phyloP scores from a whole-genome alignment of 2,113 vertebrate species.

The Proteles cristata region DNA sequence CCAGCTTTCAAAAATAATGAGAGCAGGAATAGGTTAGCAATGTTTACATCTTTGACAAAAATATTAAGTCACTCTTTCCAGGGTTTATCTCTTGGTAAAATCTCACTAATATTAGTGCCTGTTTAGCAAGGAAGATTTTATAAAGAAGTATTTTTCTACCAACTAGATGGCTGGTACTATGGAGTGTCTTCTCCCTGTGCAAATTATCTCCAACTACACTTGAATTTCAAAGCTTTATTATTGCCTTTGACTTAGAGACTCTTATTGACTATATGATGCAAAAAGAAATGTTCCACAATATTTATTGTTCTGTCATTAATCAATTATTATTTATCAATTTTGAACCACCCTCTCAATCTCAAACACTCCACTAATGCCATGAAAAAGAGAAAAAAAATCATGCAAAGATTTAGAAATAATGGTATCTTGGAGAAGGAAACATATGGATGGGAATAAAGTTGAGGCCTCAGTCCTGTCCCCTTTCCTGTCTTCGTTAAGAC shows the following conservation, averaged over 20 bases:
- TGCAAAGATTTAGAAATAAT: background rate
- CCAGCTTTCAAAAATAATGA: background rate
- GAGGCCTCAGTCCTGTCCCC: background rate
- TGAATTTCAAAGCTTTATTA: background rate
- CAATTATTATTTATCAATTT: slow-evolving; percentile 8
- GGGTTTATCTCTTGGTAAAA: background rate
- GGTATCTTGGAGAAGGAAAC: background rate
- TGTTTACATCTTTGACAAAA: background rate
- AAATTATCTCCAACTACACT: background rate
- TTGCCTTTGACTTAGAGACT: background rate
- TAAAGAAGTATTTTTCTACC: background rate
- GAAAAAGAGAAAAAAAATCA: background rate
- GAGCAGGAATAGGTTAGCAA: background rate
- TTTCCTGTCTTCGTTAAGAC: background rate
- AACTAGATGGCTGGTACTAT: background rate
- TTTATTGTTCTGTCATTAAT: background rate
- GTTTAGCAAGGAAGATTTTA: background rate
- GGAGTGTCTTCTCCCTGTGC: background rate
- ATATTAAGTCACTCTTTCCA: background rate
- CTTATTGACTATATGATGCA: background rate
- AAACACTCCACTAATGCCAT: background rate
- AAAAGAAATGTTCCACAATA: background rate
- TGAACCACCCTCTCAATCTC: background rate
- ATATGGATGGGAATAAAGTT: background rate
- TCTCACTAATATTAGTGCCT: background rate